Percentiles rank a stretch among this genome's conserved stretches.
phyloP scores from a whole-genome alignment of 2,888 invertebrate species.

The Harpagoxenus sublaevis region DNA sequence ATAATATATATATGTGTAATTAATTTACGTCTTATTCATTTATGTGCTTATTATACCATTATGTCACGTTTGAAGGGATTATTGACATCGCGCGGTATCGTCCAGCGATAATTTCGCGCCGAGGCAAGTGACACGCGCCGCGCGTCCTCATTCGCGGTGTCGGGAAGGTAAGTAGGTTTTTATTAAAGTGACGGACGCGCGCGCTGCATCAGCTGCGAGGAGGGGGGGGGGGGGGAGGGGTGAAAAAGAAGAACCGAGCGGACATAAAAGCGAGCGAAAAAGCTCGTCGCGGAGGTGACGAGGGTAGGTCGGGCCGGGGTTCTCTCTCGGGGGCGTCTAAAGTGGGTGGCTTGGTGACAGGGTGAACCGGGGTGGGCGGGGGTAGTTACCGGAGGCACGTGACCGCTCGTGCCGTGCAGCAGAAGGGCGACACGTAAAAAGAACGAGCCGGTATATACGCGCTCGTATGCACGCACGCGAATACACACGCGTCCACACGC shows the following conservation, averaged over 20 bases:
- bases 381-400: constrained; percentile 79
- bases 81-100: constrained; percentile 53
- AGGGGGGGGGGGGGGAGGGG: background rate
- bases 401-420: constrained; percentile 81
- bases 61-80: background rate
- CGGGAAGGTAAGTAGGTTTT: constrained; percentile 79
- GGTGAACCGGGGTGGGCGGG: constrained; percentile 68
- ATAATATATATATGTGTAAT: background rate
- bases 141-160: constrained; percentile 61
- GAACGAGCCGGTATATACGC: constrained; percentile 65
- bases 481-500: constrained; percentile 30
- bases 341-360: constrained; percentile 84
- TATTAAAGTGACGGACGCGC: constrained; percentile 75
- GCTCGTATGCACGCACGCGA: constrained; percentile 42
- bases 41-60: background rate
- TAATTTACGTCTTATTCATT: background rate
- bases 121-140: constrained; percentile 46
- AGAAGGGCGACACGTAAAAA: constrained; percentile 75
- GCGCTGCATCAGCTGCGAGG: constrained; percentile 22
- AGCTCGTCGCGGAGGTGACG: constrained; percentile 80
- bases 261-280: constrained; percentile 74
- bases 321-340: constrained; percentile 77
- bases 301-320: constrained; percentile 75
- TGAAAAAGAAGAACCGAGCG: constrained; percentile 50
- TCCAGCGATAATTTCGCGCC: constrained; percentile 60